Evolutionary conservation across 1,140 invertebrate genomes (phyloP), one percentile per base, ranked within the genome.

Genomic region (Muscidifurax raptorellus): DNA sequence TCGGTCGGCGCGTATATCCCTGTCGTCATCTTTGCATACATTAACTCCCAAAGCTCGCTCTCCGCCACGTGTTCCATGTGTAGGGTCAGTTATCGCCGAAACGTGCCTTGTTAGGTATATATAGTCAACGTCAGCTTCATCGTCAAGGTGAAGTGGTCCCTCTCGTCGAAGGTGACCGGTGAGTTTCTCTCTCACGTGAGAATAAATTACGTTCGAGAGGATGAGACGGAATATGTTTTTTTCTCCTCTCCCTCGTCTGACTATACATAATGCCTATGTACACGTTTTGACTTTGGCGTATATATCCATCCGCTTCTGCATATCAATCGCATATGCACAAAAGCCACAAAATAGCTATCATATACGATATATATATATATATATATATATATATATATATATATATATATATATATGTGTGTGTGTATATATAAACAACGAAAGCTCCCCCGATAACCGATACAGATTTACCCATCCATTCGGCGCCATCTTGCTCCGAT

Each of bases 401-500:
- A n/a, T n/a, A n/a, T n/a, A n/a, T n/a, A n/a, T n/a, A n/a, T n/a
- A n/a, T n/a, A n/a, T n/a, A n/a, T n/a, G n/a, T n/a, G n/a, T n/a
- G n/a, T n/a, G n/a, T n/a, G n/a, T n/a, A n/a, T n/a, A n/a, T n/a
- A n/a, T n/a, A n/a, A n/a, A n/a, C n/a, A n/a, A n/a, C n/a, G n/a
- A n/a, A n/a, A n/a, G n/a, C n/a, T n/a, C n/a, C n/a, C n/a, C n/a
- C n/a, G n/a, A n/a, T 64, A n/a, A 13, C n/a, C 15, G 69, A 27
- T 32, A 9, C 69, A 18, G 52, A 59, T 59, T 59, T 59, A n/a
- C n/a, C 59, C 66, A 76, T 76, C 28, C 66, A 67, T 76, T 28
- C 25, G 59, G 6, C 30, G 59, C 72, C 81, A 67, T 76, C 22
- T 67, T 76, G 40, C 40, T 15, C 6, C 36, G 67, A 79, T 84